Base-by-base conservation (phyloP, 2,113 vertebrate genomes). In the Xiphorhynchus elegans region DNA sequence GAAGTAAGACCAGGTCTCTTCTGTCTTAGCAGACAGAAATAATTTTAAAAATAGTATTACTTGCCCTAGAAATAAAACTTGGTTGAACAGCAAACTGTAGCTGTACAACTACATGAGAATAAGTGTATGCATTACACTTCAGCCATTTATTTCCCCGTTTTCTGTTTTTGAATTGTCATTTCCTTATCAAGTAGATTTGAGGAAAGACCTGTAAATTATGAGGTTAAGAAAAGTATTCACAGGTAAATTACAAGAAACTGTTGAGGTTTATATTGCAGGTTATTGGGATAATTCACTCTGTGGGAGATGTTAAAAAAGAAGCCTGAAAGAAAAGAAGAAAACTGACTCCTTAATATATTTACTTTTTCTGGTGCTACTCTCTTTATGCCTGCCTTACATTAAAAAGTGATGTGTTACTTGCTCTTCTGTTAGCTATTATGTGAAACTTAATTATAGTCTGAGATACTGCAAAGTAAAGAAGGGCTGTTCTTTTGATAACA, bases 41-140 rank as follows among this genome's bases (percentile, higher is more conserved):
- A 52, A 39, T 94, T 75, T 87, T 72, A 94, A 91, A 59, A 85
- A 62, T 68, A 83, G 59, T 84, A 39, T 72, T 86, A 19, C 39
- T 81, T 59, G 19, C 77, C 60, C 87, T 95, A 49, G 90, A 95
- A 96, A 91, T 90, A 90, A 84, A 92, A 94, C 63, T 81, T 96
- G 7, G 39, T 73, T 62, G 78, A 94, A 81, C 52, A 77, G 62
- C 37, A 46, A 84, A 78, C 50, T 80, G 50, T 37, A 66, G 47
- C 49, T 69, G 5, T 70, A 18, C 0, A 9, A 33, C 14, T 35
- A 29, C 44, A 11, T 84, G 69, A 49, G 37, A 44, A 26, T 72
- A 83, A 90, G 10, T 25, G 20, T 40, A n/a, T 76, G 59, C 7
- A 4, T 74, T 87, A 18, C 6, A 15, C 42, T 66, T 91, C 53